Evolutionary conservation across 2,797 vertebrate genomes (phyloP).

Genomic region (Astyanax mexicanus): DNA sequence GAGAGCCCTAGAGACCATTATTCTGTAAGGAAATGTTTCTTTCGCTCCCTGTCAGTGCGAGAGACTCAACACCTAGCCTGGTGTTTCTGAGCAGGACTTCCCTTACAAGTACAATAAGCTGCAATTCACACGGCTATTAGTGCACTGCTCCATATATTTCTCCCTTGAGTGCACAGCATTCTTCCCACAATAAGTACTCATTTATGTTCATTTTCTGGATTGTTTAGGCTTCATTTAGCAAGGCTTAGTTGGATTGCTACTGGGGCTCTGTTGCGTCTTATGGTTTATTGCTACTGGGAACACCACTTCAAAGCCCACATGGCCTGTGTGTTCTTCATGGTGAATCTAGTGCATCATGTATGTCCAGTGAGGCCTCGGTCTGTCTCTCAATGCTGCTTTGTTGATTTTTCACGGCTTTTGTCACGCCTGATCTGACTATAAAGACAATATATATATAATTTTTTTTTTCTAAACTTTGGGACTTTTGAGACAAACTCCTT

Average conservation of each 20-base stretch:
- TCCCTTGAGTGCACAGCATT: constrained; percentile 12
- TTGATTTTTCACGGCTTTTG: neutral
- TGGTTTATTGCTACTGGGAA: constrained; percentile 30
- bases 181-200: constrained; percentile 60
- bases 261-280: constrained; percentile 42
- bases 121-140: constrained; percentile 77
- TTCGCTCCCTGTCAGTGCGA: constrained; percentile 71
- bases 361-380: too few species aligned
- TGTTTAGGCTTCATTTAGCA: constrained; percentile 26
- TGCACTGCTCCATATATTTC: neutral
- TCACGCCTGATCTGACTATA: neutral
- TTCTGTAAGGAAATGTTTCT: constrained; percentile 72
- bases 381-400: neutral
- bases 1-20: constrained; percentile 53
- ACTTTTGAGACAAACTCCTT: too few species aligned
- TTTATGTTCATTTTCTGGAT: constrained; percentile 49
- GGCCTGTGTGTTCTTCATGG: neutral
- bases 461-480: too few species aligned
- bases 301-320: neutral
- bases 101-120: constrained; percentile 75
- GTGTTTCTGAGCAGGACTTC: constrained; percentile 68
- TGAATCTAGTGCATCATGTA: neutral
- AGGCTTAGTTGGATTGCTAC: constrained; percentile 35
- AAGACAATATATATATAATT: too few species aligned
- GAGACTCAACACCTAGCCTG: constrained; percentile 67